Evolutionary conservation across 2,888 invertebrate species (phyloP), one percentile per base, ranked within the genome.

Genomic region (Tipula helvola): DNA sequence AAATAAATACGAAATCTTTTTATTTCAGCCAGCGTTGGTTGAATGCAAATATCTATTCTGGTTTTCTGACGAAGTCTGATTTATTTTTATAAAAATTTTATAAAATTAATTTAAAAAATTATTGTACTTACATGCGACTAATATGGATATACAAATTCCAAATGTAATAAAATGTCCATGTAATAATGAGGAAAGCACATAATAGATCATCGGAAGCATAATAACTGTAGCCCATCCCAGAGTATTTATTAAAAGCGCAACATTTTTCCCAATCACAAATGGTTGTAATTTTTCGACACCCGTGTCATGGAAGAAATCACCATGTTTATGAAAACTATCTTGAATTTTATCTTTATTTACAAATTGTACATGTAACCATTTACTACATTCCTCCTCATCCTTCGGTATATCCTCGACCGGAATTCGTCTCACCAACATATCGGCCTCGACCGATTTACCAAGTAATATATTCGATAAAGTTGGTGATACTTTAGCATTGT

Each of bases 351-450:
- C 97, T 93, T 97, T 98, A 89, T 94, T 93, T 88, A 95, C 94
- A 90, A 96, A 99, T 47, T 96, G 92, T 87, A 96, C 93, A 89
- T 97, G 95, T 87, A 99, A 91, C 96, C 97, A 98, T 87, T 94
- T 93, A 5, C 96, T 94, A 87, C 96, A 96, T 86, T 92, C 94
- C 88, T 94, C 94, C 36, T 92, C 93, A 86, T 94, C 94, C 85
- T 94, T 93, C 0, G 98, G 98, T 42, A 98, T 93, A 86, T 94
- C 93, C 85, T 96, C 95, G 84, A 98, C 92, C 0, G 96, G 96
- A 90, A 97, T 96, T 89, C 98, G 94, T 88, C 95, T 94, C 89
- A 97, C 94, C 89, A 95, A 95, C 92, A 97, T 92, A 90, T 97
- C 95, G 0, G 95, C 96, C 88, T 93, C 93, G 0, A 97, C 93